These are phyloP conservation scores for Malurus melanocephalus DNA, from an alignment of 2,113 vertebrate species.

Conservation along the genomic window DNA sequence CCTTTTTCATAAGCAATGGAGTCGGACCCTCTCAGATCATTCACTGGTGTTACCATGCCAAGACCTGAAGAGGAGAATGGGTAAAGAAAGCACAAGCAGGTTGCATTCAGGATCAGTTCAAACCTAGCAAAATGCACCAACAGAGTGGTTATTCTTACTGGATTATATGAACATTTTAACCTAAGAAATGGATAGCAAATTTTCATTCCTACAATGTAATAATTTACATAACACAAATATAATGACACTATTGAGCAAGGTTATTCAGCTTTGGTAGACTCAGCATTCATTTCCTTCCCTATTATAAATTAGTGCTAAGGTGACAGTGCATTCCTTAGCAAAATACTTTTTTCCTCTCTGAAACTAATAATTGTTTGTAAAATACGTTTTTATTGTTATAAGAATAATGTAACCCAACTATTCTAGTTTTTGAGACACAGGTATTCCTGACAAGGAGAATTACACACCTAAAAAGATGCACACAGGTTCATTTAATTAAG, in stretches of 20 bases:
- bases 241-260: background rate
- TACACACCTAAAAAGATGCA: background rate
- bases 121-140: background rate
- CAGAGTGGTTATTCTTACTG: background rate
- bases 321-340: background rate
- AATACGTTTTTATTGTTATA: background rate
- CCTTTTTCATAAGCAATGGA: constrained; percentile 97
- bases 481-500: background rate
- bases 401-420: background rate
- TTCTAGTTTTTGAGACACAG: background rate
- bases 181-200: background rate
- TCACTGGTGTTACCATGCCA: constrained; percentile 97
- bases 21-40: constrained; percentile 94
- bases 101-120: background rate
- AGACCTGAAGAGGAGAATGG: constrained; percentile 77
- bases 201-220: background rate
- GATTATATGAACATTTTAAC: background rate
- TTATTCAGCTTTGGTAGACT: background rate
- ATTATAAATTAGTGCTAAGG: background rate
- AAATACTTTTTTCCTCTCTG: background rate
- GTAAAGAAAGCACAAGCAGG: background rate
- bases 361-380: background rate
- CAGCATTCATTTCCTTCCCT: background rate
- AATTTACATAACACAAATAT: background rate
- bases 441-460: background rate